Conservation (phyloP, 2,113 vertebrate species). For the Columba janthina region DNA sequence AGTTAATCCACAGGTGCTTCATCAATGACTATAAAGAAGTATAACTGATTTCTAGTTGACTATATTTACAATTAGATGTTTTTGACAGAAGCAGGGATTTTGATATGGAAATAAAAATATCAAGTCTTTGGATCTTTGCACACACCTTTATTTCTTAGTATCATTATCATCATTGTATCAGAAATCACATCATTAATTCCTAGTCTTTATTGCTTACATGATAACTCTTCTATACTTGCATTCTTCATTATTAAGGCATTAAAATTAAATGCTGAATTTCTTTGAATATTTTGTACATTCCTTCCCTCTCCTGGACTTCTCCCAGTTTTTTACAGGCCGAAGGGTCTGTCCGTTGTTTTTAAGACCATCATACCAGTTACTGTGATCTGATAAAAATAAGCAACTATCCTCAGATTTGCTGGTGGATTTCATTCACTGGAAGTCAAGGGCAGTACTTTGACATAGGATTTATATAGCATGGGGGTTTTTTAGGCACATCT, state of each 20-base stretch:
- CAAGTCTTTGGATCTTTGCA: background rate
- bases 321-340: background rate
- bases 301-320: background rate
- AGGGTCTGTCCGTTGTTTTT: background rate
- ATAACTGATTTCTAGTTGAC: background rate
- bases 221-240: background rate
- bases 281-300: background rate
- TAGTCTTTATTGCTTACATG: slow-evolving; percentile 4
- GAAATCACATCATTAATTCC: background rate
- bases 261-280: background rate
- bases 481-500: background rate
- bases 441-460: background rate
- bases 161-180: background rate
- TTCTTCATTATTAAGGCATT: background rate
- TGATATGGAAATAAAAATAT: background rate
- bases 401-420: background rate
- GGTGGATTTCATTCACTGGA: background rate
- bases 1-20: background rate
- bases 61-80: background rate
- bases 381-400: background rate
- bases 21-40: background rate
- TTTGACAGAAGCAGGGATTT: background rate
- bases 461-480: background rate
- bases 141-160: background rate
- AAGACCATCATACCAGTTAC: background rate